phyloP scores from a whole-genome alignment of 2,797 vertebrate species.

The Rhinella marina region DNA sequence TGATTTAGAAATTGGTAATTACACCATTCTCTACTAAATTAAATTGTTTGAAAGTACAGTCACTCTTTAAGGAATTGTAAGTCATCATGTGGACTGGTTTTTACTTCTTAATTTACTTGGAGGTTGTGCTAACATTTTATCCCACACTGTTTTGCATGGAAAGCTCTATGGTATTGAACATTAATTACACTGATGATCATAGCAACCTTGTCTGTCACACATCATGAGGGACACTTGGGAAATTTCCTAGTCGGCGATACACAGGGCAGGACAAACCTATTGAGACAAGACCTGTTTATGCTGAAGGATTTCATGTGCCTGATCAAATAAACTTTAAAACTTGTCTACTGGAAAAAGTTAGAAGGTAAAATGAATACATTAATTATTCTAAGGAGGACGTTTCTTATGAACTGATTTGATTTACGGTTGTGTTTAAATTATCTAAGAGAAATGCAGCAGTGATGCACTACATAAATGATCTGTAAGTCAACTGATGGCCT shows the following conservation, averaged over 20 bases:
- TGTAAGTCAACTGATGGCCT: too few relatives aligned
- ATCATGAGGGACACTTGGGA: conserved; percentile 37
- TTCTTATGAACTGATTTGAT: neutral
- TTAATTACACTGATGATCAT: conserved; percentile 36
- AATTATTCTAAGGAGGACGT: neutral
- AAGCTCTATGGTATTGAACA: neutral
- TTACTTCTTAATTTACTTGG: neutral
- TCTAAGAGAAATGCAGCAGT: neutral
- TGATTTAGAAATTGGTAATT: too few relatives aligned
- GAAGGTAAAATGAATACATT: neutral
- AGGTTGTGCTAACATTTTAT: neutral
- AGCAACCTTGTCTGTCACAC: conserved; percentile 48
- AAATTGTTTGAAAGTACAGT: too few relatives aligned
- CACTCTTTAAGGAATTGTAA: too few relatives aligned
- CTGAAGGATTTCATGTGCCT: neutral
- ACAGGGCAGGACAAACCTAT: neutral
- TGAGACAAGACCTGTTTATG: neutral
- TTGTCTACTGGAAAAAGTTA: neutral
- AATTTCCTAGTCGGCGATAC: conserved; percentile 19
- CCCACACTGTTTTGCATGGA: neutral
- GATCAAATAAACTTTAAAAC: neutral
- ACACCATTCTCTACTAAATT: too few relatives aligned
- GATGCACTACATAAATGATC: neutral
- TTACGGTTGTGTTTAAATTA: neutral
- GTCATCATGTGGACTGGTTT: neutral